Conservation (phyloP, 2,113 vertebrate genomes). For the Hystrix cristata region DNA sequence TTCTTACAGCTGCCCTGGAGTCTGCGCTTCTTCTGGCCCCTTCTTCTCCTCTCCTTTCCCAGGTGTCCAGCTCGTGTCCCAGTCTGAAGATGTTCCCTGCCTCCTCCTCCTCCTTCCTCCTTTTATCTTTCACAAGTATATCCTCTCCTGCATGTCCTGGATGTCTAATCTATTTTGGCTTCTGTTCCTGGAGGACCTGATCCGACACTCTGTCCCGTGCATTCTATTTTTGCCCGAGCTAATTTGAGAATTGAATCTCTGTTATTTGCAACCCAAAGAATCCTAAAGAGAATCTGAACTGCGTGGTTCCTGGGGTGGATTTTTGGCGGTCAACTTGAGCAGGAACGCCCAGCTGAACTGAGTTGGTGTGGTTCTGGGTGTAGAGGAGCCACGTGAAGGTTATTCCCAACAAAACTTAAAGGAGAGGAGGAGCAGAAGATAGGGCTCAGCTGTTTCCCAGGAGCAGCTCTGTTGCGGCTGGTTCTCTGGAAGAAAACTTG, state of each 20-base stretch:
- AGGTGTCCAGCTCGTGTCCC: too few relatives aligned
- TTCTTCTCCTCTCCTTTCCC: neutral
- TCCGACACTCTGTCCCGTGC: neutral
- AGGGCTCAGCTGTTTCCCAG: too few relatives aligned
- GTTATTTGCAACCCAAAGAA: conserved; percentile 9
- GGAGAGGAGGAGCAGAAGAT: too few relatives aligned
- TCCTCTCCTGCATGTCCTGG: neutral
- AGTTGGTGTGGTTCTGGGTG: too few relatives aligned
- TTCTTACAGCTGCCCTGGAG: neutral
- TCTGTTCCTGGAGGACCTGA: neutral
- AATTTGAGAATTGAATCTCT: neutral
- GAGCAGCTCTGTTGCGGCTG: too few relatives aligned
- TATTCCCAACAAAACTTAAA: too few relatives aligned
- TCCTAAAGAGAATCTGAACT: neutral
- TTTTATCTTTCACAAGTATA: neutral
- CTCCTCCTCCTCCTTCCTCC: neutral
- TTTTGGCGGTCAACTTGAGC: too few relatives aligned
- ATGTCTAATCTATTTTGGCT: neutral
- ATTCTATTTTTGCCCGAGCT: neutral
- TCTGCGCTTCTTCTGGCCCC: neutral
- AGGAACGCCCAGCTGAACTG: too few relatives aligned
- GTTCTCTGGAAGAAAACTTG: too few relatives aligned
- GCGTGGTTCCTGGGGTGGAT: too few relatives aligned
- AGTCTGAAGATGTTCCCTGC: too few relatives aligned
- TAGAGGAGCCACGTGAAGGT: too few relatives aligned